Conservation (phyloP, 2,113 vertebrate species). For the Passer domesticus region DNA sequence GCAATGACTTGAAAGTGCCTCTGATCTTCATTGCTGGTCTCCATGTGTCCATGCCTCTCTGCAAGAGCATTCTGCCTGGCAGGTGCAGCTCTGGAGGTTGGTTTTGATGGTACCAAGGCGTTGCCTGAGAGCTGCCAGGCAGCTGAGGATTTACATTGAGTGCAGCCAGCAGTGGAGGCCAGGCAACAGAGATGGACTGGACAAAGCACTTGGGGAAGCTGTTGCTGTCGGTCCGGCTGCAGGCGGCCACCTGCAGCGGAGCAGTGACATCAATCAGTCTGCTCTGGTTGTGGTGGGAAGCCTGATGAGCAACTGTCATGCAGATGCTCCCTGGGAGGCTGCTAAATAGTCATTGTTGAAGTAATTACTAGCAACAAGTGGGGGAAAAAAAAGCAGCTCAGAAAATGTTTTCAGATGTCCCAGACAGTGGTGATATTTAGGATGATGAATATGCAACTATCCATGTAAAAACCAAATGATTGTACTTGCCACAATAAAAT, state of each 20-base stretch:
- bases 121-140: fast-evolving
- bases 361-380: conserved; percentile 25
- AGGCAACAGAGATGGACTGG: fast-evolving
- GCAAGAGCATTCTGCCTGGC: not conserved
- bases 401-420: not conserved
- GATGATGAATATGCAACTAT: not conserved
- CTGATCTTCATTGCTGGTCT: not conserved
- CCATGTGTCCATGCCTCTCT: fast-evolving
- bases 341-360: not conserved
- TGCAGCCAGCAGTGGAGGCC: not conserved
- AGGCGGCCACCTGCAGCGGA: not conserved
- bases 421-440: not conserved
- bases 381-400: not conserved
- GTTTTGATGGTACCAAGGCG: not conserved
- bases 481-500: not conserved
- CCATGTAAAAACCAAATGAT: not conserved
- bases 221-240: not conserved
- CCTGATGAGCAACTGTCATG: not conserved
- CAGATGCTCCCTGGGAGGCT: not conserved
- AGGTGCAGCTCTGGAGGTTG: not conserved
- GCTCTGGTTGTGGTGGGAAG: not conserved
- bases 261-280: not conserved
- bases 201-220: not conserved
- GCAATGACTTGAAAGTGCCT: not conserved
- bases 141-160: not conserved